Conservation (phyloP, 2,797 vertebrate species). For the Lagodon rhomboides region DNA sequence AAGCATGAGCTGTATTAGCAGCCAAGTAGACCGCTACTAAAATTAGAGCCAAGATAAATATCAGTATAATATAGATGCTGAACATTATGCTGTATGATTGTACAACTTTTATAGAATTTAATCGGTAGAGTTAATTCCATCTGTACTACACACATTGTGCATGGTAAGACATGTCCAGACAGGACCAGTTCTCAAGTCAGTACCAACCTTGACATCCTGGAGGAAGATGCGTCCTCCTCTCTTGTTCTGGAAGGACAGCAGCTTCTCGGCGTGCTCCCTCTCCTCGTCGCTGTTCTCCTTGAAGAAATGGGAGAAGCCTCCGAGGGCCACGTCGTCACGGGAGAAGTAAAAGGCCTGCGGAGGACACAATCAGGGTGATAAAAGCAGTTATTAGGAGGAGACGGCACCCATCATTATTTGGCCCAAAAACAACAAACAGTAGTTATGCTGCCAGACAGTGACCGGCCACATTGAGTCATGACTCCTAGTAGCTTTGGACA, state of each 20-base stretch:
- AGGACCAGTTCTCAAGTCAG: fast-evolving
- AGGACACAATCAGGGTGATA: background rate
- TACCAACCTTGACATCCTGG: conserved; percentile 81
- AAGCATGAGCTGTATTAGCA: background rate
- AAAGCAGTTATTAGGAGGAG: conserved; percentile 37
- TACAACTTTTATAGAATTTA: background rate
- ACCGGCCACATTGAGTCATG: conserved; percentile 31
- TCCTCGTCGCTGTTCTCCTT: conserved; percentile 85
- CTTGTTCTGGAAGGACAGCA: conserved; percentile 86
- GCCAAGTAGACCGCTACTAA: background rate
- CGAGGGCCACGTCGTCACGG: conserved; percentile 86
- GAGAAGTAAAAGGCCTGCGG: conserved; percentile 83
- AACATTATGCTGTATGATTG: background rate
- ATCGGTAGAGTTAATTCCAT: background rate
- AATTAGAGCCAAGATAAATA: background rate
- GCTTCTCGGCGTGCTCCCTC: conserved; percentile 82
- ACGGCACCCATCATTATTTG: conserved; percentile 21
- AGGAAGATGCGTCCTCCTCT: conserved; percentile 84
- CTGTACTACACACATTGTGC: background rate
- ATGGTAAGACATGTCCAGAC: background rate
- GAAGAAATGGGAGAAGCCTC: conserved; percentile 86
- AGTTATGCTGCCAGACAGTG: conserved; percentile 16
- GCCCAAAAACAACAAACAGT: conserved; percentile 13
- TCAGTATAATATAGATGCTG: background rate
- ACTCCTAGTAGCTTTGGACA: background rate